Evolutionary conservation across 1,140 invertebrate genomes (phyloP).

Genomic region (Phthorimaea operculella): DNA sequence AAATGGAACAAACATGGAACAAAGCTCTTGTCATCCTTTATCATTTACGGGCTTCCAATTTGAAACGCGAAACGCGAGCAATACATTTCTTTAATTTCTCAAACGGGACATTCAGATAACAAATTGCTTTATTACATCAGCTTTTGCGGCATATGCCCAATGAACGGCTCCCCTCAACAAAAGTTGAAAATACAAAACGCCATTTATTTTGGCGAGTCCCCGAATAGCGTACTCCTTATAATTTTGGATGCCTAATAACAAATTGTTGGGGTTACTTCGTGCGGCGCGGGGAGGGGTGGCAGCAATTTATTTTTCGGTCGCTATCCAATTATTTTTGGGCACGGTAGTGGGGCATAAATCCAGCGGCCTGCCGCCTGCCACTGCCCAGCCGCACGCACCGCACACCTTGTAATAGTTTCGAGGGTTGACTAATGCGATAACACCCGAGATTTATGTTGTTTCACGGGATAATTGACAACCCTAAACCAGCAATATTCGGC

Average conservation of each 20-base stretch:
- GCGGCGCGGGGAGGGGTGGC: conserved; percentile 28
- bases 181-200: background rate
- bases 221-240: conserved; percentile 12
- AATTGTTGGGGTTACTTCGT: conserved; percentile 51
- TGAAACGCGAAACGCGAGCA: no score
- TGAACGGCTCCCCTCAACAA: no score
- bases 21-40: no score
- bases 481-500: conserved; percentile 1
- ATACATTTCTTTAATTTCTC: no score
- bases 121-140: no score
- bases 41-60: no score
- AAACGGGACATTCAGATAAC: no score
- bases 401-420: conserved; percentile 38
- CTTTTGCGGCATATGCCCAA: no score
- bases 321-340: conserved; percentile 64
- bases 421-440: conserved; percentile 27
- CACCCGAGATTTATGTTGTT: conserved; percentile 21
- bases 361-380: conserved; percentile 23
- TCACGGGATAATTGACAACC: conserved; percentile 9
- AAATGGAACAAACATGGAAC: no score
- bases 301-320: conserved; percentile 61
- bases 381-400: conserved; percentile 36
- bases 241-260: conserved; percentile 52
- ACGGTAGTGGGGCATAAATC: conserved; percentile 56
- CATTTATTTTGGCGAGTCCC: background rate